Conservation (phyloP, 2,113 vertebrate species). For the Ptilorrhoa leucosticta region DNA sequence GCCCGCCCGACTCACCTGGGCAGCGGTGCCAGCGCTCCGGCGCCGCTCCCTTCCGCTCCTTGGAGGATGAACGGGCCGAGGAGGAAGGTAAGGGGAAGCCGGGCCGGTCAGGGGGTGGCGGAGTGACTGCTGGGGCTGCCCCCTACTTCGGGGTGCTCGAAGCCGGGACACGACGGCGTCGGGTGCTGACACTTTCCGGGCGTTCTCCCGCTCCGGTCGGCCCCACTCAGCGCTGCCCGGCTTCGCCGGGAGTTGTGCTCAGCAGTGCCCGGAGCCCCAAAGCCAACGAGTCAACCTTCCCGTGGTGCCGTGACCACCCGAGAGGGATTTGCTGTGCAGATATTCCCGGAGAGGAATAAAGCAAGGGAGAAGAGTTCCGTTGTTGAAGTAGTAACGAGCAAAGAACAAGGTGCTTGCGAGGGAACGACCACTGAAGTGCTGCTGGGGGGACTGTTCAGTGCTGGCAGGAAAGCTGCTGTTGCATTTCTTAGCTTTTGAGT, state of each 20-base stretch:
- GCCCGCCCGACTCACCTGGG: not conserved
- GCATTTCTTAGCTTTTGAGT: not conserved
- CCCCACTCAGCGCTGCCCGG: rapidly evolving
- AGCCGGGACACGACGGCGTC: not conserved
- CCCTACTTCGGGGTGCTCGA: rapidly evolving
- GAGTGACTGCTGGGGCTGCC: rapidly evolving
- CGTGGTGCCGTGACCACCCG: rapidly evolving
- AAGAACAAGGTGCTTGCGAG: not conserved
- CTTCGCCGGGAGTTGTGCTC: rapidly evolving
- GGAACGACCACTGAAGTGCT: not conserved
- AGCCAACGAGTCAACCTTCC: not conserved
- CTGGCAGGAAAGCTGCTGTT: not conserved
- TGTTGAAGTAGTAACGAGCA: not conserved
- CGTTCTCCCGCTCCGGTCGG: not conserved
- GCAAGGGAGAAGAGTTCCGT: not conserved
- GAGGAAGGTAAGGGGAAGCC: not conserved
- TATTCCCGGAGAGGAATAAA: not conserved
- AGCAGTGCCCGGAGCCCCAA: rapidly evolving
- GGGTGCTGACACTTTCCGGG: rapidly evolving
- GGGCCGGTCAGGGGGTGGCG: rapidly evolving
- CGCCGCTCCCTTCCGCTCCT: not conserved
- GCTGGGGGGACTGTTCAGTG: not conserved
- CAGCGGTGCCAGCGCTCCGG: not conserved
- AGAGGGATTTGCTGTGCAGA: not conserved
- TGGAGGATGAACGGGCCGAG: not conserved